Evolutionary conservation across 2,888 invertebrate genomes (phyloP), one percentile per base, ranked within the genome.

Genomic region (Spilosoma lubricipeda): DNA sequence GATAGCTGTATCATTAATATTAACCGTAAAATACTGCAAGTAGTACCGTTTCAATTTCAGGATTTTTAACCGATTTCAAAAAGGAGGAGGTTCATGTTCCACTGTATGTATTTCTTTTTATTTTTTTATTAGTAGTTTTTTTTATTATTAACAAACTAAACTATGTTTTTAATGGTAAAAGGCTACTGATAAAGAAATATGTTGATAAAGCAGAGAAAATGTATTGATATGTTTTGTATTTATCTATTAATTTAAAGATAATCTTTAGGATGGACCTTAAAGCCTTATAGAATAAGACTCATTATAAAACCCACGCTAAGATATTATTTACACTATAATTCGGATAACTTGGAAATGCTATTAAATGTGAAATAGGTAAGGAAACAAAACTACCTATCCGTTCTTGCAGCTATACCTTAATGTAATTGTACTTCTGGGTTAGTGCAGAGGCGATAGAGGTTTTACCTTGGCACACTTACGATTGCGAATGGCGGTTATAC

Each of bases 391-490:
- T 59, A n/a, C 63, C 23, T 71, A 42, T 65, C 5, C 39, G 27
- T n/a, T 66, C 48, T 36, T 48, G 30, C 39, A 42, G 45, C 23
- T 64, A 59, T 78, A 84, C 80, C 76, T 78, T 72, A 70, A 72
- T 80, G 75, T 52, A 84, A 36, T 81, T 56, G 27, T 66, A 77
- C n/a, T n/a, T 69, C 39, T 82, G 80, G 78, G 78, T 69, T 70
- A 73, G 79, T 82, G 76, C 77, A 72, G 77, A 84, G 86, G 82
- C 85, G 85, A 87, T 82, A 77, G 77, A 77, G 77, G 77, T 77
- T 74, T 89, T 13, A 85, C 90, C 90, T 90, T 90, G 90, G 88
- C 90, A 90, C 78, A 89, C 78, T 79, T 83, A 82, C 82, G 81
- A 86, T 79, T 83, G 82, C 82, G 81, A 86, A 86, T 89, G 85